Conservation (phyloP, 2,113 vertebrate genomes). For the Paramormyrops kingsleyae region DNA sequence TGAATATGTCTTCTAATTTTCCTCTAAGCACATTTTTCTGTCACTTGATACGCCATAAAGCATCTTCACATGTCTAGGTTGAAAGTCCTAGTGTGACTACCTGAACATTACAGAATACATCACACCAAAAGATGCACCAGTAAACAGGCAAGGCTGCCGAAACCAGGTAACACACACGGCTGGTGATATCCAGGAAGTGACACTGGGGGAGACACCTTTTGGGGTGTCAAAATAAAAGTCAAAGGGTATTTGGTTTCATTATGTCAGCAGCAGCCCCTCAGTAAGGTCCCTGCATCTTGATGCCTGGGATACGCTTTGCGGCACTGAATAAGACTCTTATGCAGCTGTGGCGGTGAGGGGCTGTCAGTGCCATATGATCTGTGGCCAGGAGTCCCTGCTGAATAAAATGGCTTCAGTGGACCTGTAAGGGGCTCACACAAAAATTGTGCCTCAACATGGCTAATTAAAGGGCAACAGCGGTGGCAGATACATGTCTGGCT, state of each 20-base stretch:
- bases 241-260: background rate
- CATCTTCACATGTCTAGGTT: background rate
- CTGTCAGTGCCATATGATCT: background rate
- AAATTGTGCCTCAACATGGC: background rate
- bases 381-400: background rate
- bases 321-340: constrained; percentile 14
- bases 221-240: background rate
- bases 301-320: constrained; percentile 2
- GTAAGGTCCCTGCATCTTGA: background rate
- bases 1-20: constrained; percentile 3
- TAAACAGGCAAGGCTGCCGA: background rate
- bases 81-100: background rate
- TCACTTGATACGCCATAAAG: background rate
- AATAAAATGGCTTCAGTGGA: constrained; percentile 4
- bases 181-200: background rate
- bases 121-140: background rate
- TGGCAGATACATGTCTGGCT: background rate
- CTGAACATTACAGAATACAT: background rate
- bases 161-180: background rate
- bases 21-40: background rate
- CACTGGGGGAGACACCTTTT: background rate
- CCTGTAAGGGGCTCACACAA: background rate
- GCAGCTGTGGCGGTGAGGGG: background rate
- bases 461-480: background rate
- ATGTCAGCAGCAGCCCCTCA: background rate